phyloP scores from a whole-genome alignment of 2,113 vertebrate genomes.

The Festucalex cinctus region DNA sequence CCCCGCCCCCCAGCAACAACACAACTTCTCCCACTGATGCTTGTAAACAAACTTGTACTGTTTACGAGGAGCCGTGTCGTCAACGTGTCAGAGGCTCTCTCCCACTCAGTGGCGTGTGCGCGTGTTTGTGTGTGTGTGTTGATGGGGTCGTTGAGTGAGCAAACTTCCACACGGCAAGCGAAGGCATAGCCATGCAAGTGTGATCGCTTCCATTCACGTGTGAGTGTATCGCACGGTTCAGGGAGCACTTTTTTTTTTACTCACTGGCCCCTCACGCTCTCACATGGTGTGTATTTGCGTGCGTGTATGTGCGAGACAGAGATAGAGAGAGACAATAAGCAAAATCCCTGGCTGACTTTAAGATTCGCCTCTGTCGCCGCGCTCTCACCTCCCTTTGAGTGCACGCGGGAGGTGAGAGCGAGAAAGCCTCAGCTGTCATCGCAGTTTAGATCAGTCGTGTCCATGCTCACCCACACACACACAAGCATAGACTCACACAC shows the following conservation, averaged over 20 bases:
- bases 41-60: not conserved
- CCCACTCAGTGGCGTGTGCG: not conserved
- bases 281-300: not conserved
- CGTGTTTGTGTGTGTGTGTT: not conserved
- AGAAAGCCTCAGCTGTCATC: constrained; percentile 15
- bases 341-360: not conserved
- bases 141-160: not conserved
- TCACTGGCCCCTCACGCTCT: not conserved
- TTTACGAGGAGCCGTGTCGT: not conserved
- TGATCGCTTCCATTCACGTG: constrained; percentile 1
- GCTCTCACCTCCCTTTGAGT: constrained; percentile 53
- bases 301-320: not conserved
- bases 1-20: not conserved
- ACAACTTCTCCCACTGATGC: not conserved
- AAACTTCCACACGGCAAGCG: not conserved
- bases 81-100: not conserved
- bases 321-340: not conserved
- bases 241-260: not conserved
- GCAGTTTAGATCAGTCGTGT: constrained; percentile 3
- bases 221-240: not conserved
- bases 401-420: constrained; percentile 46
- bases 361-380: constrained; percentile 32
- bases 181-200: constrained; percentile 1
- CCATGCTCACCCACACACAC: not conserved
- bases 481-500: constrained; percentile 3